Evolutionary conservation across 2,113 vertebrate species (phyloP).

Genomic region (Colius striatus): DNA sequence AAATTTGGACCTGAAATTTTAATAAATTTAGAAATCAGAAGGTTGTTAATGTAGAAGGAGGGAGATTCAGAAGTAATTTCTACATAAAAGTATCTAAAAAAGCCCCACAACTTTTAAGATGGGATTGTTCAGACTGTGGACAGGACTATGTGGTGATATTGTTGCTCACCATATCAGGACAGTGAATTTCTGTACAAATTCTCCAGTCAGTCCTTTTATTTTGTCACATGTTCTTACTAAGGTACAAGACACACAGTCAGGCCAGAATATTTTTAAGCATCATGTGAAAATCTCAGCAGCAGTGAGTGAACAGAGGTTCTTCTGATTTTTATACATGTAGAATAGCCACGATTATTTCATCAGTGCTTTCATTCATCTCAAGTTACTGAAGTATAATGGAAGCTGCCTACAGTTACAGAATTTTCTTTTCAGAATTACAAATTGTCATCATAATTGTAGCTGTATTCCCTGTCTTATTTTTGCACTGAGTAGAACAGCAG

Average conservation of each 20-base stretch:
- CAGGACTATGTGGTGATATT: rapidly evolving
- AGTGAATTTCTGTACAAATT: neutral
- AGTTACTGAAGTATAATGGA: neutral
- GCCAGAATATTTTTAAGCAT: neutral
- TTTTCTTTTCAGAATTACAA: slow-evolving; percentile 22
- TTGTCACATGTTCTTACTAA: neutral
- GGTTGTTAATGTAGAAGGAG: neutral
- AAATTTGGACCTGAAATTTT: neutral
- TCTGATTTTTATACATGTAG: neutral
- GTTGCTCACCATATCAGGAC: rapidly evolving
- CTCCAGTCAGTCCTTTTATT: neutral
- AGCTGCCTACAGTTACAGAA: neutral
- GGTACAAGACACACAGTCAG: neutral
- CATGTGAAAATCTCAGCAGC: neutral
- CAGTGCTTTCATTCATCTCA: slow-evolving; percentile 35
- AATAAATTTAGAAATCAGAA: neutral
- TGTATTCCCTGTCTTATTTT: neutral
- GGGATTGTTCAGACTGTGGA: neutral
- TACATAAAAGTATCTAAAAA: neutral
- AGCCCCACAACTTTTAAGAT: neutral
- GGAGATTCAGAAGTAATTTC: neutral
- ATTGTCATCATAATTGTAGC: slow-evolving; percentile 25
- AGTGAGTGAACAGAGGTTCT: neutral
- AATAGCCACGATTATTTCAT: slow-evolving; percentile 35
- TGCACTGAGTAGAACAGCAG: neutral